Evolutionary conservation across 1,140 invertebrate species (phyloP).

Genomic region (Drosophila pseudoananassae): DNA sequence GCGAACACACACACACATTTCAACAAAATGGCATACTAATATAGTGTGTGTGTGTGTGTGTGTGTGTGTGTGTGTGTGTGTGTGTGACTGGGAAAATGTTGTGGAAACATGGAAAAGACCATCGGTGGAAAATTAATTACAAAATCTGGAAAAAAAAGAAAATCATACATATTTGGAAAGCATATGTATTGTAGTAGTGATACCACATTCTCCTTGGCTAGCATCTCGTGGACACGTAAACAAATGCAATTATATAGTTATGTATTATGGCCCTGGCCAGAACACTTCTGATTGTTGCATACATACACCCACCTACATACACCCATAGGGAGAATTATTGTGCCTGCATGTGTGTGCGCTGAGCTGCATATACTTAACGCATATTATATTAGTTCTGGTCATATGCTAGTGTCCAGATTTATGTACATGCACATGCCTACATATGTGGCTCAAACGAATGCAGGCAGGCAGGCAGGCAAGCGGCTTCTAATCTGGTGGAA

Average conservation of each 20-base stretch:
- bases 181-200: no score
- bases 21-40: not conserved
- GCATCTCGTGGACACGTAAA: conserved; percentile 26
- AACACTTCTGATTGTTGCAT: conserved; percentile 37
- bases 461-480: conserved; percentile 12
- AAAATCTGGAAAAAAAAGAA: no score
- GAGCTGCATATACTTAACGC: conserved; percentile 51
- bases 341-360: conserved; percentile 2
- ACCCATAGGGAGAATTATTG: not conserved
- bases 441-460: conserved; percentile 19
- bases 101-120: conserved; percentile 33
- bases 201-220: not conserved
- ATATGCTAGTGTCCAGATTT: conserved; percentile 4
- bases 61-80: conserved; percentile 5
- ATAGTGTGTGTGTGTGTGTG: no score
- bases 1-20: conserved; percentile 20
- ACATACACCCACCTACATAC: conserved; percentile 9
- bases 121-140: not conserved
- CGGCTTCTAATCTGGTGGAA: conserved; percentile 29
- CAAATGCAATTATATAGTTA: conserved; percentile 62
- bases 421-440: conserved; percentile 1
- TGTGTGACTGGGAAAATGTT: conserved; percentile 44
- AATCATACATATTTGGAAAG: no score
- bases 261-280: conserved; percentile 29
- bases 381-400: conserved; percentile 51